Evolutionary conservation across 2,113 vertebrate genomes (phyloP), one percentile per base, ranked within the genome.

Genomic region (Mus spicilegus): DNA sequence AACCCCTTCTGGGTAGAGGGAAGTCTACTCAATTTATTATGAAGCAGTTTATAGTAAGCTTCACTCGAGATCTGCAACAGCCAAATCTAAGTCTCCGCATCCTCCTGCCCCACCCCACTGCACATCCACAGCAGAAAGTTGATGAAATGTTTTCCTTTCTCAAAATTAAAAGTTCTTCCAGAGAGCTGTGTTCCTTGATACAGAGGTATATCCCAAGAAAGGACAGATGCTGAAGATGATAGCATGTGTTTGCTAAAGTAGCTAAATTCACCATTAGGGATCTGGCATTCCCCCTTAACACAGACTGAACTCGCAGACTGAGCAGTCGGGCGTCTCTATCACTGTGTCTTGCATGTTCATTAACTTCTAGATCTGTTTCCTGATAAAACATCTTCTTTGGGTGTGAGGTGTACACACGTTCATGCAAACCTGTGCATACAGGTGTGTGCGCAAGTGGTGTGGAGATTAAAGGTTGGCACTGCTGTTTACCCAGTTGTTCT

Each of bases 31-130:
- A 93, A 46, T 63, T 93, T 90, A 84, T 33, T 78, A n/a, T 11
- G 70, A 82, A 89, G 51, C 36, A 78, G 51, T 86, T 94, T 87
- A 94, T 36, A 61, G 33, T 93, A 26, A 88, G 78, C 54, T 88
- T 77, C 16, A 82, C 63, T 88, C 1, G 63, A 56, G 20, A 36
- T 73, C 17, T 73, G 30, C 78, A 75, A 85, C 63, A 84, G 56
- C 56, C 42, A 63, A 91, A 51, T 75, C 89, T 85, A 93, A 86
- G 93, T 42, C 78, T 77, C 26, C 49, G 65, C 81, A 90, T 13
- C 12, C 49, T 4, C 73, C 17, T 9, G 33, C 28, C 46, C 36
- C 30, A 4, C 5, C 30, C 70, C 13, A 49, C 30, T 30, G 39
- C 22, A 91, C 14, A 28, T 36, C 77, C 26, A 82, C 14, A 30